Conservation (phyloP, 2,113 vertebrate genomes). For the Nesogale talazaci region DNA sequence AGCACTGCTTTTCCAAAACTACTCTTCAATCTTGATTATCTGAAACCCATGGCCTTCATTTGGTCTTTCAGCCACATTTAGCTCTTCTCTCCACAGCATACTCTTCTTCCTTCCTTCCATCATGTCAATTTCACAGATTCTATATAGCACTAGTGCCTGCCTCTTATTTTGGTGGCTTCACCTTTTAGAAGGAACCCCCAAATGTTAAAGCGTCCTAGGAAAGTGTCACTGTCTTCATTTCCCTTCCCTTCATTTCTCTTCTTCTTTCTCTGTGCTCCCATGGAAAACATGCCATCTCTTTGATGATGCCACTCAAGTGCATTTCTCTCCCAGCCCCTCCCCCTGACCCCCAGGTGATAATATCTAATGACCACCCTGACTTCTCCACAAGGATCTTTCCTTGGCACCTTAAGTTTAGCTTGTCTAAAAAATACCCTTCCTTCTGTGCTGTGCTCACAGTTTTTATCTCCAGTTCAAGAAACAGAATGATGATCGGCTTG, state of each 20-base stretch:
- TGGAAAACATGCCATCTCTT: neutral
- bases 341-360: neutral
- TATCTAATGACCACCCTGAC: conserved; percentile 27
- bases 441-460: conserved; percentile 52
- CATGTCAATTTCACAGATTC: neutral
- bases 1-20: neutral
- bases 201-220: neutral
- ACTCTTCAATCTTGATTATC: neutral
- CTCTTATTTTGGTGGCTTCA: neutral
- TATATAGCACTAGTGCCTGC: neutral
- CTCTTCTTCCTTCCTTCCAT: neutral
- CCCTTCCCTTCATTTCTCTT: no score
- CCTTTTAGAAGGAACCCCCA: neutral
- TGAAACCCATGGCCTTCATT: neutral
- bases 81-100: neutral
- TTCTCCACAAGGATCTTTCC: conserved; percentile 33
- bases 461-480: conserved; percentile 57
- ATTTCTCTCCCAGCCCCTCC: neutral
- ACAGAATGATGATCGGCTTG: conserved; percentile 51
- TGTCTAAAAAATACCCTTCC: conserved; percentile 68
- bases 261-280: neutral
- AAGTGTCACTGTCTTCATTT: neutral
- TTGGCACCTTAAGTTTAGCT: conserved; percentile 63
- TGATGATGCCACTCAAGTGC: neutral
- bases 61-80: neutral